Percentiles rank a stretch among this genome's conserved stretches.
These are phyloP conservation scores for Terrapene triunguis DNA, from an alignment of 2,113 vertebrate genomes.

Conservation along the genomic window DNA sequence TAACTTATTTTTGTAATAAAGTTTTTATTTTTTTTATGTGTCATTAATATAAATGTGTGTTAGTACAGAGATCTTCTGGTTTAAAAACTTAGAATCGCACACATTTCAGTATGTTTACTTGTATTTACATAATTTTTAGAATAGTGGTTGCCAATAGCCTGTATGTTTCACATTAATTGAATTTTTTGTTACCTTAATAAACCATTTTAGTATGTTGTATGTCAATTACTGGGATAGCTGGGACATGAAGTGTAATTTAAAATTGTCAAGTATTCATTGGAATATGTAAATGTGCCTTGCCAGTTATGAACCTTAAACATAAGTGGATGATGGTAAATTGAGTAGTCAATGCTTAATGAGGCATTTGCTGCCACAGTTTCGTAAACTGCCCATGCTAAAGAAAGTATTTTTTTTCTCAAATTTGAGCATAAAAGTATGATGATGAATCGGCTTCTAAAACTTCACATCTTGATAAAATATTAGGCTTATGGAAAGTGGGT, in stretches of 20 bases:
- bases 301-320: conserved; percentile 84
- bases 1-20: conserved; percentile 99
- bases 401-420: conserved; percentile 73
- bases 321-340: conserved; percentile 79
- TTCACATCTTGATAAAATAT: conserved; percentile 71
- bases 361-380: conserved; percentile 78
- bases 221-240: conserved; percentile 89
- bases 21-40: conserved; percentile 98
- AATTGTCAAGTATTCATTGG: conserved; percentile 89
- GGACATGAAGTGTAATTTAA: conserved; percentile 88
- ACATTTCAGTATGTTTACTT: conserved; percentile 90
- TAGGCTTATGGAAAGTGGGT: conserved; percentile 79
- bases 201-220: conserved; percentile 89
- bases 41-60: conserved; percentile 92
- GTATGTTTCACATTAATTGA: conserved; percentile 86
- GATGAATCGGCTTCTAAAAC: conserved; percentile 79
- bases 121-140: conserved; percentile 87
- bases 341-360: conserved; percentile 80
- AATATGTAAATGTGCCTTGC: conserved; percentile 91
- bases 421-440: conserved; percentile 74
- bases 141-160: conserved; percentile 88
- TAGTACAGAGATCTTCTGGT: conserved; percentile 88
- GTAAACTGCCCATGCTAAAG: conserved; percentile 82
- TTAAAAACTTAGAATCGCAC: conserved; percentile 86
- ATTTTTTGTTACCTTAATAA: conserved; percentile 85